phyloP scores from a whole-genome alignment of 2,113 vertebrate genomes.

The Bucco capensis region DNA sequence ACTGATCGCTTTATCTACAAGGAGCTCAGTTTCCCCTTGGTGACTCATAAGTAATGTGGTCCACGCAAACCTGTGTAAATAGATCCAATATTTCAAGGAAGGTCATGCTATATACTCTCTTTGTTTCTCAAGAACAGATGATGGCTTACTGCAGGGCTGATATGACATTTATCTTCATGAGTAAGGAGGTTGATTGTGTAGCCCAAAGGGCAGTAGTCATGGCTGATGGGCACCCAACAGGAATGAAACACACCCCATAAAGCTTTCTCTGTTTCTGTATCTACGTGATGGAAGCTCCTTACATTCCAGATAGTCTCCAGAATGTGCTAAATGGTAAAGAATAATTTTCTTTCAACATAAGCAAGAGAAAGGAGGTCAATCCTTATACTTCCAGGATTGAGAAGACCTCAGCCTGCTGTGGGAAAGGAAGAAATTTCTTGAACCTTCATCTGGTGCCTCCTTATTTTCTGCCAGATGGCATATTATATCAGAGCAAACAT shows the following conservation, averaged over 20 bases:
- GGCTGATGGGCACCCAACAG: slow-evolving; percentile 49
- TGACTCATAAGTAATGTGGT: slow-evolving; percentile 78
- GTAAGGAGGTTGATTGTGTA: slow-evolving; percentile 65
- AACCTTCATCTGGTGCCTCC: not conserved
- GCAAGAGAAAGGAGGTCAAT: slow-evolving; percentile 17
- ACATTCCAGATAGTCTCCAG: slow-evolving; percentile 20
- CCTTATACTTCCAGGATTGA: not conserved
- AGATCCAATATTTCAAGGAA: slow-evolving; percentile 81
- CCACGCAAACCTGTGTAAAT: slow-evolving; percentile 73
- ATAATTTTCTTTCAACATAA: slow-evolving; percentile 22
- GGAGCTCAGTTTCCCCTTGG: slow-evolving; percentile 72
- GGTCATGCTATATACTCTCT: slow-evolving; percentile 74
- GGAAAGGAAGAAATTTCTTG: not conserved
- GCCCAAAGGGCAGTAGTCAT: slow-evolving; percentile 59
- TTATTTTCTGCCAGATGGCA: not conserved
- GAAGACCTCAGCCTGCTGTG: not conserved
- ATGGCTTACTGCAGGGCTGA: slow-evolving; percentile 64
- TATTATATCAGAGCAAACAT: not conserved
- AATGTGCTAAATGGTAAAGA: slow-evolving; percentile 13
- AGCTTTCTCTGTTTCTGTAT: slow-evolving; percentile 39
- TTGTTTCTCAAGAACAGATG: slow-evolving; percentile 73
- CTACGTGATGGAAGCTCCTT: slow-evolving; percentile 24
- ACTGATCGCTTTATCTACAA: slow-evolving; percentile 77
- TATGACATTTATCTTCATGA: slow-evolving; percentile 74
- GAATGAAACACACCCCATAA: slow-evolving; percentile 30